Base-by-base conservation (phyloP, 1,140 invertebrate genomes). In the Lycorma delicatula region DNA sequence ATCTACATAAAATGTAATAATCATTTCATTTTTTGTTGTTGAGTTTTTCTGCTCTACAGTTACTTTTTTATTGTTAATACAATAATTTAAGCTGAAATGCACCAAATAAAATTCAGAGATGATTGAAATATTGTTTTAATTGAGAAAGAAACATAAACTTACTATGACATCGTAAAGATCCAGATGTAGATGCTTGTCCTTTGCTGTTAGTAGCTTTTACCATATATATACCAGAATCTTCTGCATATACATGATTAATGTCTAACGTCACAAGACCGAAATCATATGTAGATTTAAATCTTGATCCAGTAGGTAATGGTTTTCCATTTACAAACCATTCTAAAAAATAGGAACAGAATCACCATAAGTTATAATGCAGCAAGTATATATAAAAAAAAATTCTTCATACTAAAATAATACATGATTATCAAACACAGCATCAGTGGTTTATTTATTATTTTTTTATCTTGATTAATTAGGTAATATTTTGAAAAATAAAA, bases 151-250 rank as follows among this genome's bases (percentile, higher is more conserved):
- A 4, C 11, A 23, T 36, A 34, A 41, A 64, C 64, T 63, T 70
- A 60, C 84, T 82, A 26, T 81, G 87, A 66, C 87, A 90, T 68
- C 86, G 87, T 0, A 95, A 74, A 0, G 89, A 87, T 44, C 91
- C 91, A 12, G 89, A 89, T 12, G 91, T 93, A 56, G 87, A 84
- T n/a, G 88, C 89, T 2, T 85, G 84, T 25, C 91, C 91, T 69
- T 91, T 92, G 56, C 79, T 87, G 68, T 97, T 98, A 1, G 86
- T 94, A 22, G 93, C 94, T 73, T 87, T 89, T 62, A 91, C 93
- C 36, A 87, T 93, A 64, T 96, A 92, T 44, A 95, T 80, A 28
- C 91, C 92, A 56, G 88, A 91, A 74, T 95, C 90, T 77, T 93
- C 87, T 63, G 87, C 82, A 67, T 91, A 91, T 0, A 83, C 79